Evolutionary conservation across 2,888 invertebrate genomes (phyloP), one percentile per base, ranked within the genome.

Genomic region (Apodemia mormo): DNA sequence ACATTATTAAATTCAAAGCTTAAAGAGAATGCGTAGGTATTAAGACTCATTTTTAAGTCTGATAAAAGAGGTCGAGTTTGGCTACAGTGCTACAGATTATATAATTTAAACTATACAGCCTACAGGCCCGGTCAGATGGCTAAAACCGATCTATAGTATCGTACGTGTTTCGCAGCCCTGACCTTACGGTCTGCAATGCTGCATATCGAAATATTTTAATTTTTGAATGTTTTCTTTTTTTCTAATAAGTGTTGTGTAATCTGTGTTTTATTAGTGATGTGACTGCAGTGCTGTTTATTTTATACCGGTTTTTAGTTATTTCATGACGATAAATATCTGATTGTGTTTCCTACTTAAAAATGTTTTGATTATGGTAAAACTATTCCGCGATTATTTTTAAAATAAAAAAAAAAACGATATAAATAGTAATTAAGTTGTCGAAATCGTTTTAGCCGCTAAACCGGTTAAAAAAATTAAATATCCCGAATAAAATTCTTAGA

Each of bases 141-240:
- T n/a, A 37, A 64, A 37, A 64, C 33, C 61, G 61, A 64, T 64
- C 61, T 37, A 37, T 64, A 64, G 61, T 64, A 64, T 37, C 61
- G 33, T 64, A 64, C 61, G 61, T 64, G 33, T 64, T 37, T 54
- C 52, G 52, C 52, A 64, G 61, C 61, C 61, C 33, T 64, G 61
- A 64, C 61, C 61, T 64, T 33, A 37, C 52, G 52, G 52, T 22
- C 61, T 64, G 61, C 61, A 64, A 64, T 64, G 61, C 61, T 64
- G 61, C 61, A 64, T 7, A 64, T 37, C 61, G 14, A 37, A 64
- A n/a, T 33, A 64, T 64, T 14, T 64, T 64, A 37, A 64, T 33
- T 64, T 64, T 64, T 61, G 6, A 29, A 33, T 12, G 33, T 61
- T 61, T 10, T 61, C 30, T 29, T 61, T 37, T 61, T 33, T 37